Base-by-base conservation (phyloP, 1,140 invertebrate species). In the Nasonia giraulti region DNA sequence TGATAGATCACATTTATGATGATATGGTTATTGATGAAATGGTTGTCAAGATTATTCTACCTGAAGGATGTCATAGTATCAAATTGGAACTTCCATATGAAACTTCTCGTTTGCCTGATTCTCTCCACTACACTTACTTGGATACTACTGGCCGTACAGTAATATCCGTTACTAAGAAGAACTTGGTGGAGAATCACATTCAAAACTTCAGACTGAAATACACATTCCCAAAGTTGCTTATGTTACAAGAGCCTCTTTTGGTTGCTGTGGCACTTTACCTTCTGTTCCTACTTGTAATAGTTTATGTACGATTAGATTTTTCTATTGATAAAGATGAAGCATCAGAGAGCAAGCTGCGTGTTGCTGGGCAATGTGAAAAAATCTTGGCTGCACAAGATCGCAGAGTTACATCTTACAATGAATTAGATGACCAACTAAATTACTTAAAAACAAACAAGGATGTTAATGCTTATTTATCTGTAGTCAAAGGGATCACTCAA, bases 151-250 rank as follows among this genome's bases (percentile, higher is more conserved):
- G 99, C 2, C 95, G 99, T 76, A 96, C 97, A 2, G 98, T 99
- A 0, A 95, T 99, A 76, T 95, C 96, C 14, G 94, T 99, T 20
- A 94, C 94, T 20, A 99, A 99, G 90, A 95, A 92, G 3, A 99
- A 99, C 93, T 91, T 99, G 47, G 97, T 99, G 0, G 98, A 99
- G 88, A 97, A 97, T 90, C 99, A 99, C 89, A 99, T 99, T 91
- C 97, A 99, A 93, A 97, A 98, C 91, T 96, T 96, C 85, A 95
- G 97, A 92, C 92, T 99, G 20, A 96, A 96, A 80, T 99, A 99
- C 90, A 96, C 95, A 66, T 99, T 98, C 94, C 96, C 97, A n/a
- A 95, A 96, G 87, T 89, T 95, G 17, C 91, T 96, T 0, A 96
- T 99, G 95, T 93, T 99, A 20, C 97, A 98, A 91, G 99, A 99